These are phyloP conservation scores for Tychaedon coryphoeus DNA, from an alignment of 2,113 vertebrate genomes.

Conservation along the genomic window DNA sequence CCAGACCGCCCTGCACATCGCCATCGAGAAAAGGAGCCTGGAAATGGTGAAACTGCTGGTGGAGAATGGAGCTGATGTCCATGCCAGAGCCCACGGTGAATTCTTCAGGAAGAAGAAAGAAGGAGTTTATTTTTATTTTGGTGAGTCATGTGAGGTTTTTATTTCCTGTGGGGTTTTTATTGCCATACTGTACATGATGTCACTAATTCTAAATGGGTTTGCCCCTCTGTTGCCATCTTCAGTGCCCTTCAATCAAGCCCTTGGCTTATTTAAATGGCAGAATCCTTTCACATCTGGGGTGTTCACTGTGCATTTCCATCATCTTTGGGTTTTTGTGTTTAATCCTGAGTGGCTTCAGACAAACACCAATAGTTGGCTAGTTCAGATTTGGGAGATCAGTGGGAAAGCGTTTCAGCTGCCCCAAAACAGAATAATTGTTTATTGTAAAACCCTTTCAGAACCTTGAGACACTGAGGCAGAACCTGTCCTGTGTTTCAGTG, in stretches of 20 bases:
- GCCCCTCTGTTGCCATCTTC: neutral
- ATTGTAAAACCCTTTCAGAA: neutral
- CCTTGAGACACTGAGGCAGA: neutral
- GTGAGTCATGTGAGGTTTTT: slow-evolving; percentile 67
- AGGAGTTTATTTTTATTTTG: slow-evolving; percentile 89
- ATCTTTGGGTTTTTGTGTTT: neutral
- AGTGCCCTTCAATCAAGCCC: neutral
- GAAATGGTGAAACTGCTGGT: slow-evolving; percentile 82
- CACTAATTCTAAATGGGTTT: neutral
- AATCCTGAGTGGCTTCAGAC: neutral
- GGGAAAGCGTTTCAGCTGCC: neutral
- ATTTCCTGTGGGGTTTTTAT: neutral
- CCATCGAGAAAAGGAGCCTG: slow-evolving; percentile 88
- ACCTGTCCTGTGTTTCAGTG: neutral
- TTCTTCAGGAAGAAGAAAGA: slow-evolving; percentile 86
- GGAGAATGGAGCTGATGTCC: slow-evolving; percentile 85
- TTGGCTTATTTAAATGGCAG: neutral
- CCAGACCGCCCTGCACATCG: slow-evolving; percentile 91
- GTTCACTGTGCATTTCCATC: neutral
- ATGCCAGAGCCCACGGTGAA: slow-evolving; percentile 82
- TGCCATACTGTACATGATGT: neutral
- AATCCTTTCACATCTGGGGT: neutral
- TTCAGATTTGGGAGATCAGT: neutral
- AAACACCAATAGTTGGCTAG: neutral
- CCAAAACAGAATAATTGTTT: neutral